Percentiles rank a stretch among this genome's conserved stretches.
These are phyloP conservation scores for Cancer borealis DNA, from an alignment of 2,888 invertebrate genomes.

Conservation along the genomic window DNA sequence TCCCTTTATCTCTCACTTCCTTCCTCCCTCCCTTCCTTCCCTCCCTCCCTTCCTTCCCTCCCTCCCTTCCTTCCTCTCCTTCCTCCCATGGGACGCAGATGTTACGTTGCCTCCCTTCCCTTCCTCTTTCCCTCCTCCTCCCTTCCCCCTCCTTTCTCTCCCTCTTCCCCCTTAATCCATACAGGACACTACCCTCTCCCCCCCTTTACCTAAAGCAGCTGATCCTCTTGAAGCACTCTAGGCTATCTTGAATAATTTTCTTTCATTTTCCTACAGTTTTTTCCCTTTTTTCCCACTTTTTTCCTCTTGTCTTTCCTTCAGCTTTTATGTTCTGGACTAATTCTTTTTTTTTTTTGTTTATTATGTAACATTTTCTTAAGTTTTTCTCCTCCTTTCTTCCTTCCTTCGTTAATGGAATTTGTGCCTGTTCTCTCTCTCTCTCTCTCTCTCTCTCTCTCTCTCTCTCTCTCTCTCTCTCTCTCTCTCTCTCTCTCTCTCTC, in stretches of 20 bases:
- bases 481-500: constrained; percentile 12
- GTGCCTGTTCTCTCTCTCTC: background rate
- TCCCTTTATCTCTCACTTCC: background rate
- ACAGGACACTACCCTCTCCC: background rate
- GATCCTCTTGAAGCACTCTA: background rate
- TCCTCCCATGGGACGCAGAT: background rate
- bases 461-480: background rate
- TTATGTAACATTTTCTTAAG: background rate
- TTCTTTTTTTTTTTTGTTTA: background rate
- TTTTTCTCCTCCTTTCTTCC: background rate
- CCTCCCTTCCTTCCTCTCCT: background rate
- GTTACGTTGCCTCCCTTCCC: background rate
- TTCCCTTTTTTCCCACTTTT: background rate
- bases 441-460: constrained; percentile 6
- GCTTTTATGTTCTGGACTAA: too few species aligned
- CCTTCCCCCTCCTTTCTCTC: background rate
- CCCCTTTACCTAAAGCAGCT: background rate
- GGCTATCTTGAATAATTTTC: background rate
- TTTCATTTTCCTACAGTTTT: background rate
- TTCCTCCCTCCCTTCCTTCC: background rate
- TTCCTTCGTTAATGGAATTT: background rate
- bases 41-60: background rate
- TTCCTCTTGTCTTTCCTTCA: background rate
- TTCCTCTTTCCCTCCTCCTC: background rate
- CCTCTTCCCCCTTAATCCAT: background rate